A percentile compares a stretch with the other conserved stretches of the same genome.
Conservation (phyloP, 2,113 vertebrate species). For the Protobothrops flavoviridis region DNA sequence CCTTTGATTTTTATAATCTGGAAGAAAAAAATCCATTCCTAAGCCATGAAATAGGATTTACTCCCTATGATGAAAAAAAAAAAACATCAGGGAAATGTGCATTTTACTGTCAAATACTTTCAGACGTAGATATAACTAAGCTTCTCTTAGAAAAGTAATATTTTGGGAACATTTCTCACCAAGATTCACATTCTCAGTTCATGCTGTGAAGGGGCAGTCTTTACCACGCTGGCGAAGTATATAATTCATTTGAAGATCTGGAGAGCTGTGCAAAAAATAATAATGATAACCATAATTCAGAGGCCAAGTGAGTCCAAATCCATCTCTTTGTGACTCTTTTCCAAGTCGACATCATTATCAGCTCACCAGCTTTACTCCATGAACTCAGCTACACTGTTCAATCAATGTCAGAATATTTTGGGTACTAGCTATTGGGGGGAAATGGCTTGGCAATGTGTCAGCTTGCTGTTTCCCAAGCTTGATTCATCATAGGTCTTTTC, state of each 20-base stretch:
- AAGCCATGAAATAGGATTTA: background rate
- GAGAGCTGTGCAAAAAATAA: constrained; percentile 12
- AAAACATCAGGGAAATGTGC: background rate
- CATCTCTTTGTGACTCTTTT: constrained; percentile 6
- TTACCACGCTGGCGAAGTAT: background rate
- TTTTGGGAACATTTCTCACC: background rate
- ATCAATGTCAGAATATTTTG: constrained; percentile 28
- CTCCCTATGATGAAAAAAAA: too few relatives aligned
- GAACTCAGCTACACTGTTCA: constrained; percentile 20
- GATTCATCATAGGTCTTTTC: constrained; percentile 28
- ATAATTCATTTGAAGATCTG: constrained; percentile 3
- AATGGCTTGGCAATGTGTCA: constrained; percentile 22
- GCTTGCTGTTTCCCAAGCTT: constrained; percentile 2
- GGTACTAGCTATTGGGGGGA: constrained; percentile 9
- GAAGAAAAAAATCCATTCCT: background rate
- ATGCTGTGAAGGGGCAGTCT: background rate
- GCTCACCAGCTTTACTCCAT: background rate
- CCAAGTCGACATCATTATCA: constrained; percentile 18
- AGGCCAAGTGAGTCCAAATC: constrained; percentile 16
- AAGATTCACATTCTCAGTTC: background rate
- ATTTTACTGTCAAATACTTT: background rate
- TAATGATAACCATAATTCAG: constrained; percentile 5
- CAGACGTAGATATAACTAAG: background rate
- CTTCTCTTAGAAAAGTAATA: background rate
- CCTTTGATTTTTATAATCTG: background rate